phyloP scores from a whole-genome alignment of 2,888 invertebrate species.

The Synanthedon myopaeformis region DNA sequence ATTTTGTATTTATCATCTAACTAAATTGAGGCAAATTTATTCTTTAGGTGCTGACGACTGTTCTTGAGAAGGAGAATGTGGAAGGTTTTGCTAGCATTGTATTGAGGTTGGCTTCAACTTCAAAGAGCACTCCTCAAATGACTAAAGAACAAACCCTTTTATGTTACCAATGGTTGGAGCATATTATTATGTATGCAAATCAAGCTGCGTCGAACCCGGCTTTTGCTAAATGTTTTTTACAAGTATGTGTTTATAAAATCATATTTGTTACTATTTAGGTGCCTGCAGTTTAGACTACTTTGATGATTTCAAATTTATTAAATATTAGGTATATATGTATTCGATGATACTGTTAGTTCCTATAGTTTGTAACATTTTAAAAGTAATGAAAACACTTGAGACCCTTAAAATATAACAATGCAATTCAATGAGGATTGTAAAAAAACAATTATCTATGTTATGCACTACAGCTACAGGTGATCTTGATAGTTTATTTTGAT shows the following conservation, averaged over 20 bases:
- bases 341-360: not conserved
- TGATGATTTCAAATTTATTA: not conserved
- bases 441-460: too few species aligned
- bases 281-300: not conserved
- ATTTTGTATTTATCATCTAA: not conserved
- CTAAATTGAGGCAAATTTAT: not conserved
- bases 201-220: constrained; percentile 48
- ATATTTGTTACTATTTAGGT: not conserved
- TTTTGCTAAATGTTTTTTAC: constrained; percentile 59
- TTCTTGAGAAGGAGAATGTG: constrained; percentile 47
- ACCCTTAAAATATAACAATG: too few species aligned
- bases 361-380: too few species aligned
- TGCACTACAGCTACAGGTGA: too few species aligned
- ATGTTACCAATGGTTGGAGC: constrained; percentile 77
- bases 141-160: constrained; percentile 51
- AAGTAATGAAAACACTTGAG: too few species aligned
- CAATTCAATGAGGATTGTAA: too few species aligned
- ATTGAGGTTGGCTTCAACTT: constrained; percentile 46
- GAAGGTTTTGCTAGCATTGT: constrained; percentile 68
- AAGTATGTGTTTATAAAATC: constrained; percentile 32
- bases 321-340: not conserved
- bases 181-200: constrained; percentile 67
- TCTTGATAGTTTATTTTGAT: too few species aligned
- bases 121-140: constrained; percentile 42
- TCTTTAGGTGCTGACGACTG: constrained; percentile 60